Conservation (phyloP, 1,140 invertebrate genomes). For the Sogatella furcifera region DNA sequence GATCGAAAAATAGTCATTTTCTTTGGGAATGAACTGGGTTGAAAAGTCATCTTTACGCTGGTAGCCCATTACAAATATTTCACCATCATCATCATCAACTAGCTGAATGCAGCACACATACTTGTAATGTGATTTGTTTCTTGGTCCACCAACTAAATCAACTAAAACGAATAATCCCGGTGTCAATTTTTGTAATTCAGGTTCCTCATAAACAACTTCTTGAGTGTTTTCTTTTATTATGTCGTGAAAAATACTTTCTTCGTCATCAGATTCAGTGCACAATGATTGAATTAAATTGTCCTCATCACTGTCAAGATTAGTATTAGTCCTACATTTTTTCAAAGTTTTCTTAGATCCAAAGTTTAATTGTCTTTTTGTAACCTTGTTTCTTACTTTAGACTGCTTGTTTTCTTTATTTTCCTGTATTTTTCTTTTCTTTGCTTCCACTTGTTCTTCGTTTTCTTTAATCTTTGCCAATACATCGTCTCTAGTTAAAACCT, state of each 20-base stretch:
- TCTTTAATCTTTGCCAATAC: neutral
- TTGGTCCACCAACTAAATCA: neutral
- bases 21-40: no score
- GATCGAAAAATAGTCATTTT: no score
- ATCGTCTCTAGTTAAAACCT: neutral
- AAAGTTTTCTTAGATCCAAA: neutral
- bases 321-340: neutral
- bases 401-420: neutral
- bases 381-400: neutral
- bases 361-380: neutral
- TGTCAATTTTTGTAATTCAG: neutral
- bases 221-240: neutral
- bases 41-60: no score
- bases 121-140: neutral
- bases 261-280: neutral
- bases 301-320: neutral
- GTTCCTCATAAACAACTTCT: neutral
- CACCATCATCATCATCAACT: no score
- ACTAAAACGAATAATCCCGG: neutral
- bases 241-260: neutral
- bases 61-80: no score
- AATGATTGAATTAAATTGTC: no score
- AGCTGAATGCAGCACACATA: no score
- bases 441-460: neutral
- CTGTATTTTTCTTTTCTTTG: neutral